Conservation (phyloP, 1,140 invertebrate genomes). For the Cydia splendana region DNA sequence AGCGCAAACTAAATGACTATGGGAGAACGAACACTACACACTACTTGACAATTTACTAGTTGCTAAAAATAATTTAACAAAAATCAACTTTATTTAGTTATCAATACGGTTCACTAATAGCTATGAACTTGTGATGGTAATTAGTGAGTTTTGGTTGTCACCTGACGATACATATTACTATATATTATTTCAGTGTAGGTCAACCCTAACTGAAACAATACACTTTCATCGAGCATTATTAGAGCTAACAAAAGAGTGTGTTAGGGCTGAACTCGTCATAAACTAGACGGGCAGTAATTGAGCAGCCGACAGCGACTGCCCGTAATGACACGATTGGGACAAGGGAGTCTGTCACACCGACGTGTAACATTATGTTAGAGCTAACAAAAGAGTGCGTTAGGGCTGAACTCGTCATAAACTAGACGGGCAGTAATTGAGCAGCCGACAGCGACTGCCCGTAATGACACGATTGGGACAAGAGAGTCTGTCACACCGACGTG, state of each 20-base stretch:
- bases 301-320: slow-evolving; percentile 17
- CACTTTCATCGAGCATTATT: background rate
- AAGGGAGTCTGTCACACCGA: background rate
- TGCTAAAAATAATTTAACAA: no score
- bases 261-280: slow-evolving; percentile 14
- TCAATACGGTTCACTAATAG: no score
- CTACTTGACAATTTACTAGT: no score
- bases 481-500: background rate
- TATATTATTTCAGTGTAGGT: background rate
- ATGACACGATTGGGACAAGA: slow-evolving; percentile 11
- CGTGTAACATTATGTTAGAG: background rate
- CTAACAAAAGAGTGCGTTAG: slow-evolving; percentile 7
- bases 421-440: background rate
- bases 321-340: slow-evolving; percentile 21
- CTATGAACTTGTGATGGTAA: no score
- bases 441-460: slow-evolving; percentile 7
- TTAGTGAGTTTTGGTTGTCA: no score
- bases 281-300: slow-evolving; percentile 11
- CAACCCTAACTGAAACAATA: slow-evolving; percentile 4
- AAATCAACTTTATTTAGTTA: no score
- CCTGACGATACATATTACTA: no score
- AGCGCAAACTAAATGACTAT: no score
- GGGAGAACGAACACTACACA: no score
- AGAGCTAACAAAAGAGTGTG: slow-evolving; percentile 11
- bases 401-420: slow-evolving; percentile 18